Percentiles rank a stretch among this genome's conserved stretches.
These are phyloP conservation scores for Homarus gammarus DNA, from an alignment of 2,888 invertebrate genomes.

Conservation along the genomic window DNA sequence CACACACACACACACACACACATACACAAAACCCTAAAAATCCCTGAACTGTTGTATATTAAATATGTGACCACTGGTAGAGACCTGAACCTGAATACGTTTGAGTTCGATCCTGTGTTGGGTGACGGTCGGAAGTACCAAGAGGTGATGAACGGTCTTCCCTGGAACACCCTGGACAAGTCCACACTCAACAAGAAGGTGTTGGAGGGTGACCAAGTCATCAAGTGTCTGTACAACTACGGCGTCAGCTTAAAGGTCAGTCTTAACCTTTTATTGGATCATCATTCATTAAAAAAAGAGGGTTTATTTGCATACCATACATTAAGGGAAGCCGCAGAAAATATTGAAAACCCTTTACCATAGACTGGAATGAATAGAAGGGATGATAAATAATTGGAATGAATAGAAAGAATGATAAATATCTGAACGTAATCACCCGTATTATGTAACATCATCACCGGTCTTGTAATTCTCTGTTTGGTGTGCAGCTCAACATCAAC, in stretches of 20 bases:
- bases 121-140: conserved; percentile 40
- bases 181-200: conserved; percentile 9
- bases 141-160: conserved; percentile 36
- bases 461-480: not conserved
- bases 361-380: too few species aligned
- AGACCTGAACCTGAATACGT: conserved; percentile 21
- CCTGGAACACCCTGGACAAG: conserved; percentile 31
- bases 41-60: too few species aligned
- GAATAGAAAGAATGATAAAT: not conserved
- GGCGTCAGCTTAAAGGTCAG: conserved; percentile 28
- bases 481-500: conserved; percentile 48
- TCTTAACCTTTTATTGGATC: not conserved
- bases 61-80: too few species aligned
- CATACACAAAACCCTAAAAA: too few species aligned
- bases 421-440: not conserved
- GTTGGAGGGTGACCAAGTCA: conserved; percentile 28
- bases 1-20: too few species aligned
- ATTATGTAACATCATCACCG: not conserved
- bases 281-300: not conserved
- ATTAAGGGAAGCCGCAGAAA: too few species aligned
- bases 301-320: too few species aligned
- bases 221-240: conserved; percentile 54
- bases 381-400: too few species aligned
- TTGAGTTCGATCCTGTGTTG: conserved; percentile 36
- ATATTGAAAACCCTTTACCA: too few species aligned